These are phyloP conservation scores for Melieria picta DNA, from an alignment of 2,888 invertebrate genomes.

Conservation along the genomic window DNA sequence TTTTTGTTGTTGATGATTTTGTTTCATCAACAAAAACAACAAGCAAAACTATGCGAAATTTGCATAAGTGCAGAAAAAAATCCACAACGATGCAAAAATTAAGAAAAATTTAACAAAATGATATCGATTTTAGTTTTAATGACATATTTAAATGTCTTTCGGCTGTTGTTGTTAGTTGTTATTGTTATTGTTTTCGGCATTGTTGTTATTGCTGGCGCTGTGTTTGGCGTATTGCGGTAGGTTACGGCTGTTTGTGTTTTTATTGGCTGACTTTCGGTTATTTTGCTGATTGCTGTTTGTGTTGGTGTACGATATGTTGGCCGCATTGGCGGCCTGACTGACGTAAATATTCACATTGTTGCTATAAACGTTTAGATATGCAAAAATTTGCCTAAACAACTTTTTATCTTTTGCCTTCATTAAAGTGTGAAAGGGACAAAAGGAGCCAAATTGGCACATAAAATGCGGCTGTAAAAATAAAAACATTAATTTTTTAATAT, in stretches of 20 bases:
- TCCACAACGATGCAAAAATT: slow-evolving; percentile 5
- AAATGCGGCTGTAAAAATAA: no score
- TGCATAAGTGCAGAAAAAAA: slow-evolving; percentile 4
- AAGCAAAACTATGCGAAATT: slow-evolving; percentile 10
- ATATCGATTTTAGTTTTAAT: slow-evolving; percentile 3
- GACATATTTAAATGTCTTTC: not conserved
- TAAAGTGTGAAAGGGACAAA: no score
- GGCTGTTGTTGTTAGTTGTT: not conserved
- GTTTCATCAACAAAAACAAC: not conserved
- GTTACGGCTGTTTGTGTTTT: slow-evolving; percentile 26
- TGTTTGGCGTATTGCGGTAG: slow-evolving; percentile 30
- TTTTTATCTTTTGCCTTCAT: no score
- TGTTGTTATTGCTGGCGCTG: not conserved
- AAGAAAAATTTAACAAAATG: slow-evolving; percentile 24
- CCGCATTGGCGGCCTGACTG: no score
- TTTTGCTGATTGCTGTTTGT: no score
- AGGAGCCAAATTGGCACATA: no score
- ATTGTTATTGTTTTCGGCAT: not conserved
- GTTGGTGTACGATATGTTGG: no score
- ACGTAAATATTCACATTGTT: no score
- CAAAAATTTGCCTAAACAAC: no score
- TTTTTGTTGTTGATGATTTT: slow-evolving; percentile 2
- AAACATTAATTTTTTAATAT: no score
- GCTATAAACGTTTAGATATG: no score
- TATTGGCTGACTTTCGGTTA: no score